phyloP scores from a whole-genome alignment of 1,140 invertebrate genomes.

The Aphelenchoides avenae region DNA sequence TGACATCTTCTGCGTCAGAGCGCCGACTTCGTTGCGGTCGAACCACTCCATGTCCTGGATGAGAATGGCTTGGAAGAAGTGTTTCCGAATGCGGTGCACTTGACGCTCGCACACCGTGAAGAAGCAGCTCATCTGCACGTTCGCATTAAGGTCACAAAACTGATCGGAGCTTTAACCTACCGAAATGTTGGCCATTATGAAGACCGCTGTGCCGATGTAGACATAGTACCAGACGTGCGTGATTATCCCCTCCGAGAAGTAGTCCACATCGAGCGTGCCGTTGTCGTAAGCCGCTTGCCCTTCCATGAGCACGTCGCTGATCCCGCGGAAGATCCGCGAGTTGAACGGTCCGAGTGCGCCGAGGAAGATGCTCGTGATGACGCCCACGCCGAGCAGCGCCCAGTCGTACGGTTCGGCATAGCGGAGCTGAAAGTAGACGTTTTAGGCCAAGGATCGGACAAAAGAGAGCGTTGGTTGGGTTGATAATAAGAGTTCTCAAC shows the following conservation, averaged over 20 bases:
- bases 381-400: slow-evolving; percentile 28
- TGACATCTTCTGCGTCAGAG: slow-evolving; percentile 40
- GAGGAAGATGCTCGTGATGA: slow-evolving; percentile 13
- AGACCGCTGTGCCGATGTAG: slow-evolving; percentile 31
- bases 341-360: slow-evolving; percentile 16
- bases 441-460: no score
- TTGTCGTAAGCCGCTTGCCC: slow-evolving; percentile 28
- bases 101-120: slow-evolving; percentile 64
- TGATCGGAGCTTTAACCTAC: slow-evolving; percentile 16
- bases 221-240: slow-evolving; percentile 33
- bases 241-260: slow-evolving; percentile 24
- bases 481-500: no score
- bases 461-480: no score
- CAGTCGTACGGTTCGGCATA: slow-evolving; percentile 35
- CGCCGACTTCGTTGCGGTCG: slow-evolving; percentile 39
- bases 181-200: slow-evolving; percentile 22
- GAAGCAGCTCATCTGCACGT: slow-evolving; percentile 59
- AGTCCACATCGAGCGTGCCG: slow-evolving; percentile 23
- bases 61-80: slow-evolving; percentile 72
- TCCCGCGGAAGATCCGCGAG: slow-evolving; percentile 38
- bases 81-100: slow-evolving; percentile 69
- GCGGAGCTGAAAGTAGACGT: slow-evolving; percentile 44
- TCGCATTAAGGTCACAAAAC: not conserved
- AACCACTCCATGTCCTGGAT: slow-evolving; percentile 72
- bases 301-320: slow-evolving; percentile 39